Base-by-base conservation (phyloP, 2,888 invertebrate species). In the Caenorhabditis sulstoni region DNA sequence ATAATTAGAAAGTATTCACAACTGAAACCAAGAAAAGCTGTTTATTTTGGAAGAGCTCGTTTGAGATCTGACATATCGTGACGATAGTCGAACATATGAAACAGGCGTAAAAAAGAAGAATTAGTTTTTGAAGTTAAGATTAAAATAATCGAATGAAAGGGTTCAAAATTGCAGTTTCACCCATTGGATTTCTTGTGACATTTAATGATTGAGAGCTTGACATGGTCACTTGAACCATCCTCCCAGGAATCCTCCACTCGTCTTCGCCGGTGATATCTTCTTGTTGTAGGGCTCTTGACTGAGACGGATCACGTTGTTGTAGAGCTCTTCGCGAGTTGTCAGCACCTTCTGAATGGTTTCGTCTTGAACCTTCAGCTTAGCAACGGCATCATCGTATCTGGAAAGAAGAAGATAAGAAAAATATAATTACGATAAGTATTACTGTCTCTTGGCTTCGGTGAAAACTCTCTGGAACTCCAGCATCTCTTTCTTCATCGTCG, bases 401-500 rank as follows among this genome's bases (percentile, higher is more conserved):
- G 47, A 53, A 47, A 29, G 23, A 14, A 22, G 4, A 11, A 59
- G 65, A 55, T 11, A 16, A 22, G 18, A 20, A 16, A 14, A 14
- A 16, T 39, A 3, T 1, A 41, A 44, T 23, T n/a, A 22, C 37
- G 64, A 66, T 9, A 66, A 57, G 23, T 57, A 49, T 52, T 67
- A 89, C 87, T 82, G 87, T 58, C 81, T 82, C 73, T 88, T 90
- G 0, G 89, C 84, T 3, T 88, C 87, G 49, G 85, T 81, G 77
- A 83, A 90, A 47, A 90, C 90, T 44, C 75, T 81, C 68, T 90
- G 89, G 66, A 90, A 90, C 35, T 79, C 76, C 16, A 81, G 35
- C 90, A 90, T 88, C 45, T 89, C 89, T 9, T 61, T 78, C 62
- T 90, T 90, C 74, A 89, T 90, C 23, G 71, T 66, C 1, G 81